These are phyloP conservation scores for Acrocephalus scirpaceus DNA, from an alignment of 2,797 vertebrate genomes.

Conservation along the genomic window DNA sequence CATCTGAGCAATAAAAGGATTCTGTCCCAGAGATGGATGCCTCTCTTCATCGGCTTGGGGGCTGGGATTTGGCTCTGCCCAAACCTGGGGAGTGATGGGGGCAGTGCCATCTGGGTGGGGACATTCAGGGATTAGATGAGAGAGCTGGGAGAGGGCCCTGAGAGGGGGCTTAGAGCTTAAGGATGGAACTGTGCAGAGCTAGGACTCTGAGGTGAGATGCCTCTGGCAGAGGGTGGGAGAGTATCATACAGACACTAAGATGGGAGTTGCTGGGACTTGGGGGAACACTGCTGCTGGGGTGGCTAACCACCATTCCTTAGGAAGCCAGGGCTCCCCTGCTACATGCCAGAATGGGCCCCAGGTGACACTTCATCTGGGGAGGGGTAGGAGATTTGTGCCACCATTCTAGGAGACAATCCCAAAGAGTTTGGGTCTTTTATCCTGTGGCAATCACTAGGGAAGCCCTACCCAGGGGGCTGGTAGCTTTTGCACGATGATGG, in stretches of 20 bases:
- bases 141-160: background rate
- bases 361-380: background rate
- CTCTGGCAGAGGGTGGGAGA: background rate
- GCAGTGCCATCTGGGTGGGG: background rate
- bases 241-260: background rate
- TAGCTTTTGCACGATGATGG: background rate
- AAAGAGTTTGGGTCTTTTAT: background rate
- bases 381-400: background rate
- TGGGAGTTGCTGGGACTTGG: background rate
- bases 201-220: background rate
- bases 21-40: conserved; percentile 62
- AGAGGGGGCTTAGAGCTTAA: background rate
- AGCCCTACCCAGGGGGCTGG: background rate
- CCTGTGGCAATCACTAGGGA: background rate
- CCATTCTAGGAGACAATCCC: background rate
- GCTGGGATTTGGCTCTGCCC: conserved; percentile 25
- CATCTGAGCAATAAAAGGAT: conserved; percentile 58
- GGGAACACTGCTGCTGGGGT: background rate
- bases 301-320: background rate
- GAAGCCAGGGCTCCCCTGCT: background rate
- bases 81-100: conserved; percentile 2
- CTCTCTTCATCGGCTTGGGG: conserved; percentile 61
- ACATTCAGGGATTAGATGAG: background rate
- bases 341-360: background rate
- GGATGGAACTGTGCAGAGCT: background rate